Evolutionary conservation across 2,113 vertebrate genomes (phyloP).

Genomic region (Plectropomus leopardus): DNA sequence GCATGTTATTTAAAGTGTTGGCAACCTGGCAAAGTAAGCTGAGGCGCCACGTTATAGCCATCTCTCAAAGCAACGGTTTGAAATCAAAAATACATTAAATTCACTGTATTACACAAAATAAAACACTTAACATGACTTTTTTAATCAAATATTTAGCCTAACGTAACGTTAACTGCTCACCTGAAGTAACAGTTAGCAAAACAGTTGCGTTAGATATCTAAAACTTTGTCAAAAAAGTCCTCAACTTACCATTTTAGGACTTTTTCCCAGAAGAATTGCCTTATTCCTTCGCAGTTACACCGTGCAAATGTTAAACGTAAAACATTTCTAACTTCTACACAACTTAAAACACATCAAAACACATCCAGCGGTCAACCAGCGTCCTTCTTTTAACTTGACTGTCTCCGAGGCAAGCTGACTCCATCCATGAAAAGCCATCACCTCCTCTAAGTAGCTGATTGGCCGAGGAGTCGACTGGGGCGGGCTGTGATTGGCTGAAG

Average conservation of each 20-base stretch:
- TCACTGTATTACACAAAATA: not conserved
- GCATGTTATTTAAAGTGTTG: slow-evolving; percentile 40
- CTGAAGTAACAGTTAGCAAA: not conserved
- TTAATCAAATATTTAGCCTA: too few species aligned
- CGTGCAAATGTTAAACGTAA: not conserved
- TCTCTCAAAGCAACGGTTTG: slow-evolving; percentile 10
- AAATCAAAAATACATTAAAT: not conserved
- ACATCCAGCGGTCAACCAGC: slow-evolving; percentile 43
- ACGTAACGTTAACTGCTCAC: not conserved
- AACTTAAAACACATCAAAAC: slow-evolving; percentile 37
- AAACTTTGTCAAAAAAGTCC: slow-evolving; percentile 56
- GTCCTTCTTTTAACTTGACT: slow-evolving; percentile 56
- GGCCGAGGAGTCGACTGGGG: not conserved
- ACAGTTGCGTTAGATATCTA: slow-evolving; percentile 1
- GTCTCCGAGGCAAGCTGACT: slow-evolving; percentile 66
- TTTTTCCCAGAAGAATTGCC: not conserved
- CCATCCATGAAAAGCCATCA: slow-evolving; percentile 51
- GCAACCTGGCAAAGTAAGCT: slow-evolving; percentile 56
- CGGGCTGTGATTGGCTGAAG: slow-evolving; percentile 63
- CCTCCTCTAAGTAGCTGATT: slow-evolving; percentile 67
- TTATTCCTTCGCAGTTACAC: not conserved
- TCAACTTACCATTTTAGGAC: slow-evolving; percentile 72
- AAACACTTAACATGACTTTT: not conserved
- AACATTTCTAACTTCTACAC: slow-evolving; percentile 14
- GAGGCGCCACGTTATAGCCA: slow-evolving; percentile 75